Evolutionary conservation across 2,888 invertebrate genomes (phyloP), one percentile per base, ranked within the genome.

Genomic region (Limnephilus lunatus): DNA sequence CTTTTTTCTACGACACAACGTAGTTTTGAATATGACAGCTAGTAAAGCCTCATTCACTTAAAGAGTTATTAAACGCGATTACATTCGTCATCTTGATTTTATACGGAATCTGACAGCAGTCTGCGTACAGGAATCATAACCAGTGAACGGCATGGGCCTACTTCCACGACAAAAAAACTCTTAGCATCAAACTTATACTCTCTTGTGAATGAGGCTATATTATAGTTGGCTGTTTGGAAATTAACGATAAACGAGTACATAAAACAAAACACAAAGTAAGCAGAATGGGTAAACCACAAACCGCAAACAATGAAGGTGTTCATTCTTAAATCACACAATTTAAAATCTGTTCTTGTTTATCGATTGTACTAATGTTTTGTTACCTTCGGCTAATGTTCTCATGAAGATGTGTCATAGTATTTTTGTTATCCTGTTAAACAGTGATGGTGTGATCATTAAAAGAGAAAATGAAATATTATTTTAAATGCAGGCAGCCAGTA

Each of bases 241-340:
- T 5, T 68, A 68, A 68, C 68, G n/a, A 68, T 68, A 25, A 25
- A 68, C 19, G 5, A 39, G 39, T 25, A 68, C 19, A 68, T 19
- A 19, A 3, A 7, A 68, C 68, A n/a, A 68, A 68, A 68, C 2
- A 68, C 68, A 68, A 68, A 68, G n/a, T n/a, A 68, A 68, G 68
- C 68, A 68, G n/a, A n/a, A 68, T n/a, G 68, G 19, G 0, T 68
- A 68, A 68, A 68, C 68, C 68, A 25, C 68, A 68, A 68, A 68
- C 68, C 68, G 68, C 68, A 68, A 68, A 68, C 68, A 68, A 68
- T 68, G 68, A n/a, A 68, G 68, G 68, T 68, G 68, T 68, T 68
- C 2, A 68, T 25, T 68, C 68, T 25, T 68, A 68, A 68, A 68
- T 68, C 68, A 68, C 68, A 68, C 68, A 7, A 53, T 68, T 68